Percentiles rank a stretch among this genome's conserved stretches.
phyloP scores from a whole-genome alignment of 2,113 vertebrate species.

The Dromiciops gliroides region DNA sequence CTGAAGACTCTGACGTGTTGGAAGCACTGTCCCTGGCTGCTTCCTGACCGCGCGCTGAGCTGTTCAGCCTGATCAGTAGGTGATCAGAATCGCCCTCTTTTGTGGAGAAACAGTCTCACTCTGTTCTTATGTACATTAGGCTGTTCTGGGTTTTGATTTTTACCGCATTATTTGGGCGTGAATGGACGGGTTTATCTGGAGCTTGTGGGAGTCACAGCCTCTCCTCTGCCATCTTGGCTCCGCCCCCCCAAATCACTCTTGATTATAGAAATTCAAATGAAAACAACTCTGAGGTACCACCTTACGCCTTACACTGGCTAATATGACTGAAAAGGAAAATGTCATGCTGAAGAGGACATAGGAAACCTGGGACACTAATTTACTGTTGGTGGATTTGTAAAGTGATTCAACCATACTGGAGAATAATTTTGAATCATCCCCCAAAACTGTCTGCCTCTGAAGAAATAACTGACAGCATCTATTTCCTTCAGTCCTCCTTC shows the following conservation, averaged over 20 bases:
- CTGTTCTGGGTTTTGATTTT: too few relatives aligned
- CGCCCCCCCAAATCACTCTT: background rate
- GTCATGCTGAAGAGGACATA: background rate
- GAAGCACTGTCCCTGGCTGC: too few relatives aligned
- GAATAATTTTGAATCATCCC: background rate
- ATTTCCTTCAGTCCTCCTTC: background rate
- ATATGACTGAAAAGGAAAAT: background rate
- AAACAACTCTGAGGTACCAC: background rate
- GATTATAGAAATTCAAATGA: background rate
- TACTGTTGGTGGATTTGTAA: background rate
- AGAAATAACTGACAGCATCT: background rate
- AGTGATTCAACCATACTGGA: background rate
- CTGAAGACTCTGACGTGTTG: too few relatives aligned
- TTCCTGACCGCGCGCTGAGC: too few relatives aligned
- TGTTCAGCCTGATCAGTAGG: too few relatives aligned
- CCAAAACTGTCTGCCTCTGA: background rate
- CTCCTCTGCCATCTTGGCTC: too few relatives aligned
- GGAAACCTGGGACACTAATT: background rate
- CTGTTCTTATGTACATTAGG: too few relatives aligned
- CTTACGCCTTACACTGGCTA: background rate
- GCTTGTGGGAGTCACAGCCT: too few relatives aligned
- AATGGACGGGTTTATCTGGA: too few relatives aligned
- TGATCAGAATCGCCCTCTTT: too few relatives aligned
- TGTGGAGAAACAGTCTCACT: too few relatives aligned
- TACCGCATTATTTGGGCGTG: too few relatives aligned